A percentile compares a stretch with the other conserved stretches of the same genome.
Evolutionary conservation across 2,113 vertebrate species (phyloP).

Genomic region (Platycercus adscitus): DNA sequence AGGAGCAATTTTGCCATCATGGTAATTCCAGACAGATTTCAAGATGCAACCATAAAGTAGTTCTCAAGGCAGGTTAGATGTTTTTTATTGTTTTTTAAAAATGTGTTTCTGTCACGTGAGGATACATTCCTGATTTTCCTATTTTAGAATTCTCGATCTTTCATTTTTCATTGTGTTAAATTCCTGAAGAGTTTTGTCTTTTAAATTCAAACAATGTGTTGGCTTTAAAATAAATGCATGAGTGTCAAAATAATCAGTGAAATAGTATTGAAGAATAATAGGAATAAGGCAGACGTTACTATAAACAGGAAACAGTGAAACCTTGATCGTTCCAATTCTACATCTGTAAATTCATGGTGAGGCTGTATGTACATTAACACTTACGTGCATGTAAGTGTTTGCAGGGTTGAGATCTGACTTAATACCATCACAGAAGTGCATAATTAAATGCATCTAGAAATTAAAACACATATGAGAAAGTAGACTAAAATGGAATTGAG

Average conservation of each 20-base stretch:
- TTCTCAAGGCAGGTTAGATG: background rate
- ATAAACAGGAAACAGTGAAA: background rate
- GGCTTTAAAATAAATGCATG: background rate
- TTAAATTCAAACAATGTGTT: background rate
- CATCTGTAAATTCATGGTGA: background rate
- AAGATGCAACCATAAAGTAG: background rate
- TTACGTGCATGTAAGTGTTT: background rate
- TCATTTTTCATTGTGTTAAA: background rate
- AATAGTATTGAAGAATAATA: constrained; percentile 1
- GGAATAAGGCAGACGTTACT: background rate
- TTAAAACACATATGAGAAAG: background rate
- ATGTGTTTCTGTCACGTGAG: background rate
- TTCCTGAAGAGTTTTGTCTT: background rate
- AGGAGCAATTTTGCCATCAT: background rate
- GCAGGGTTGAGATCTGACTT: background rate
- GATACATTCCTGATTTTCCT: background rate
- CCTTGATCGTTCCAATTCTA: background rate
- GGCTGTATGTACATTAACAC: background rate
- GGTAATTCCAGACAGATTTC: constrained; percentile 26
- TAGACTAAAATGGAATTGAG: background rate
- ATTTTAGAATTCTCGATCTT: background rate
- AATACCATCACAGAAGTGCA: background rate
- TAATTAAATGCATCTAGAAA: constrained; percentile 2
- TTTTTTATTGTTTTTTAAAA: background rate
- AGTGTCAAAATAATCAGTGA: constrained; percentile 2